Percentiles rank a stretch among this genome's conserved stretches.
These are phyloP conservation scores for Heteromormyrus szaboi DNA, from an alignment of 2,797 vertebrate genomes.

Conservation along the genomic window DNA sequence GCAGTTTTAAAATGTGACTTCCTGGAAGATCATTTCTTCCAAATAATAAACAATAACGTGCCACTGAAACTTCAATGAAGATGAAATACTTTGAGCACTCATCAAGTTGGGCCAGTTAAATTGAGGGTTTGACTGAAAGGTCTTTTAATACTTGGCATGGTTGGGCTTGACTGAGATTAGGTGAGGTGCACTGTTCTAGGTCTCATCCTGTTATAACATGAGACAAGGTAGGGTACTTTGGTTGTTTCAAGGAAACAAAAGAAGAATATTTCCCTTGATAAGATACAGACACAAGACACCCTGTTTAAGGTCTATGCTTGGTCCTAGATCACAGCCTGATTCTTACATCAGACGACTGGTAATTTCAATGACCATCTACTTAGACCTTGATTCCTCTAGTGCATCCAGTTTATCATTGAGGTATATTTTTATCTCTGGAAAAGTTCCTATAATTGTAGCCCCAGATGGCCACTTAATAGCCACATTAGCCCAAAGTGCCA, in stretches of 20 bases:
- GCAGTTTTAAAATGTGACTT: not conserved
- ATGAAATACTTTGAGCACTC: not conserved
- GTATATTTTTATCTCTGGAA: not conserved
- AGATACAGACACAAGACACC: not conserved
- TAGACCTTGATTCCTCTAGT: not conserved
- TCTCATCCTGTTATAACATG: not conserved
- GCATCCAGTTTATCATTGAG: not conserved
- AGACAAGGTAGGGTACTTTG: not conserved
- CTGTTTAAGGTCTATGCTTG: not conserved
- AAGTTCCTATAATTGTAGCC: constrained; percentile 35
- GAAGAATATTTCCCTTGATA: not conserved
- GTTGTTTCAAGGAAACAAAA: not conserved
- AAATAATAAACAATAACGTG: not conserved
- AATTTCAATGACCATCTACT: not conserved
- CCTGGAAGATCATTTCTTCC: not conserved
- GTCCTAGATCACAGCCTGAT: not conserved
- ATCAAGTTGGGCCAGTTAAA: not conserved
- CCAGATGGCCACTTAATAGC: constrained; percentile 59
- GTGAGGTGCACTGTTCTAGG: not conserved
- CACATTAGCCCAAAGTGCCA: constrained; percentile 50
- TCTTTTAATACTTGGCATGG: not conserved
- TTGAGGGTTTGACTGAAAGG: not conserved
- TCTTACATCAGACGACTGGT: not conserved
- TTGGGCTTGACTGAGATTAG: not conserved
- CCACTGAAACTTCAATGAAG: not conserved